Evolutionary conservation across 2,888 invertebrate genomes (phyloP).

Genomic region (Gasteruption jaculator): DNA sequence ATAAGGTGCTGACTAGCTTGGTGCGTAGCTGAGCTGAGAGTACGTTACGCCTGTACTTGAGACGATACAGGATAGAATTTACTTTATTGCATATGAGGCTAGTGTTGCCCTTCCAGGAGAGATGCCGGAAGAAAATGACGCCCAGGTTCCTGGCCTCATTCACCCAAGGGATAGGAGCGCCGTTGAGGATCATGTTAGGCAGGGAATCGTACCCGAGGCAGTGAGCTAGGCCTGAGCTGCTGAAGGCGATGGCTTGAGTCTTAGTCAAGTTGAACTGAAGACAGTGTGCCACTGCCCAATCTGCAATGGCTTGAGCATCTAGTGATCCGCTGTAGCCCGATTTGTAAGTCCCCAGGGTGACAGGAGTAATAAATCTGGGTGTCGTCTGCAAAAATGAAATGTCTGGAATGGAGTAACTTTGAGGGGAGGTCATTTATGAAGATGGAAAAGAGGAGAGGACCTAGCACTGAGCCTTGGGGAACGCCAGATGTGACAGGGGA

Average conservation of each 20-base stretch:
- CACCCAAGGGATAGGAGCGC: neutral
- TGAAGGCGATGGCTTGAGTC: neutral
- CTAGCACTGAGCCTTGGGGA: constrained; percentile 14
- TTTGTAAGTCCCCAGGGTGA: too few relatives aligned
- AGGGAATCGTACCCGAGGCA: neutral
- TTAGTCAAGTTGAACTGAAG: too few relatives aligned
- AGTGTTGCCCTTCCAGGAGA: too few relatives aligned
- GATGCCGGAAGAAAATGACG: neutral
- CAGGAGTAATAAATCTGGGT: constrained; percentile 12
- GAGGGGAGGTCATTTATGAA: constrained; percentile 8
- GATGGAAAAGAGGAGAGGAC: constrained; percentile 13
- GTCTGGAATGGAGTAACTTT: constrained; percentile 3
- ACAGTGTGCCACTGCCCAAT: too few relatives aligned
- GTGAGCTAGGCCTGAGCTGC: neutral
- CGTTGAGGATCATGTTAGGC: neutral
- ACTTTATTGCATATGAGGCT: too few relatives aligned
- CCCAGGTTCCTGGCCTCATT: neutral
- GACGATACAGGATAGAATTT: too few relatives aligned
- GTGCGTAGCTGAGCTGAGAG: too few relatives aligned
- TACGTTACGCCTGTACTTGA: too few relatives aligned
- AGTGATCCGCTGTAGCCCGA: too few relatives aligned
- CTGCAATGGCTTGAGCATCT: too few relatives aligned
- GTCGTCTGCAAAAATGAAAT: constrained; percentile 16
- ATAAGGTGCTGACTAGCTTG: too few relatives aligned
- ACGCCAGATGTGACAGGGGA: constrained; percentile 1